Conservation (phyloP, 2,113 vertebrate species). For the Nicator chloris region DNA sequence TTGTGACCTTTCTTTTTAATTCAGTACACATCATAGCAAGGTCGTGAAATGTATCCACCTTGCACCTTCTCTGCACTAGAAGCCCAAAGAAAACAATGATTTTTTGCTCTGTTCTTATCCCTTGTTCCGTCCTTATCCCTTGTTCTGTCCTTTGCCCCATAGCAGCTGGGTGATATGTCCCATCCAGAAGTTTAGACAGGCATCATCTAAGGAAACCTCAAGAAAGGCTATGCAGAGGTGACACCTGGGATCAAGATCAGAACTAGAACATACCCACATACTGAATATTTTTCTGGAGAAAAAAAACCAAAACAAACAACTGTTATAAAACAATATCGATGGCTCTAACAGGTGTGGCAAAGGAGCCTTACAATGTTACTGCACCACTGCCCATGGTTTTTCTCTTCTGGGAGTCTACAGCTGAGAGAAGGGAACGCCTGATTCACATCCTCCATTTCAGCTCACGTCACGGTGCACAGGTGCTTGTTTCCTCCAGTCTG, state of each 20-base stretch:
- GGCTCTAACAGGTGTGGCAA: not conserved
- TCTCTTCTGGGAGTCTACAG: not conserved
- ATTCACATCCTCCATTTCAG: too few species aligned
- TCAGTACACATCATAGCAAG: not conserved
- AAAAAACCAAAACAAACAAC: too few species aligned
- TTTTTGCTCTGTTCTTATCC: not conserved
- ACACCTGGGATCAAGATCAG: not conserved
- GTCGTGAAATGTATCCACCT: not conserved
- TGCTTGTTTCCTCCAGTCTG: not conserved
- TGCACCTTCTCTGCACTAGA: not conserved
- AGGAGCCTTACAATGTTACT: not conserved
- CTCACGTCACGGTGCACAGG: not conserved
- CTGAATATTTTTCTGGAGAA: not conserved
- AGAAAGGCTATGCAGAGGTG: not conserved
- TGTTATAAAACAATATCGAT: not conserved
- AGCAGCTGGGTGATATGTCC: not conserved
- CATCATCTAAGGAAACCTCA: not conserved
- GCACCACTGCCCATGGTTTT: rapidly evolving
- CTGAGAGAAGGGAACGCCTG: not conserved
- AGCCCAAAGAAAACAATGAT: not conserved
- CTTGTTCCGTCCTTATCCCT: not conserved
- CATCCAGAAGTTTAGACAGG: not conserved
- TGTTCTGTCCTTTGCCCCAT: not conserved
- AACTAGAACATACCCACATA: not conserved
- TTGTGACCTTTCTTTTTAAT: not conserved